Evolutionary conservation across 2,888 invertebrate species (phyloP).

Genomic region (Hartigia nigra): DNA sequence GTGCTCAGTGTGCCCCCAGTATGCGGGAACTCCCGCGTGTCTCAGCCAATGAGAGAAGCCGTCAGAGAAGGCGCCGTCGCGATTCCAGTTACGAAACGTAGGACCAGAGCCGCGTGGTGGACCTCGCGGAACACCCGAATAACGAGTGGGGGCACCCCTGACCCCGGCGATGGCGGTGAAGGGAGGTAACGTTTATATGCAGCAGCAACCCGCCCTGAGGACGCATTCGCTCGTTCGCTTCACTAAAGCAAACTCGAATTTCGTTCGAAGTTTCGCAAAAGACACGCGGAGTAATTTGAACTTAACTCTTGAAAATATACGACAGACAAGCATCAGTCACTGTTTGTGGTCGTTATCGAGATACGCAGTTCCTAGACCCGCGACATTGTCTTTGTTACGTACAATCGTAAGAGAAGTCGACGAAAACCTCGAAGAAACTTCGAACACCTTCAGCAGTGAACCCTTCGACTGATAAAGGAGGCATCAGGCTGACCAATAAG

Average conservation of each 20-base stretch:
- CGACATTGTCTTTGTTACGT: constrained; percentile 7
- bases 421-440: background rate
- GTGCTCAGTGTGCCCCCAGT: constrained; percentile 7
- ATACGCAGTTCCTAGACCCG: constrained; percentile 27
- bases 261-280: constrained; percentile 11
- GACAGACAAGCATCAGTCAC: constrained; percentile 69
- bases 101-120: constrained; percentile 34
- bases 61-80: constrained; percentile 21
- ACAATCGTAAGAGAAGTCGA: background rate
- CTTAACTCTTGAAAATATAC: constrained; percentile 28
- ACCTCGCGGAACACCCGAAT: constrained; percentile 56
- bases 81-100: constrained; percentile 24
- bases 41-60: constrained; percentile 24
- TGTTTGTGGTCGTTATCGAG: constrained; percentile 70
- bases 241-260: constrained; percentile 56
- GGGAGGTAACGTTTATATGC: constrained; percentile 66
- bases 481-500: constrained; percentile 25
- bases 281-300: constrained; percentile 30
- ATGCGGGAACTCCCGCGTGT: constrained; percentile 25
- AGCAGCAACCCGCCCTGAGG: constrained; percentile 62
- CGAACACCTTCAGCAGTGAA: constrained; percentile 30
- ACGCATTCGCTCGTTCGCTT: constrained; percentile 66
- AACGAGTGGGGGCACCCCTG: constrained; percentile 64
- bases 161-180: constrained; percentile 62
- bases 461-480: constrained; percentile 16